Evolutionary conservation across 1,140 invertebrate genomes (phyloP).

Genomic region (Eupeodes corollae): DNA sequence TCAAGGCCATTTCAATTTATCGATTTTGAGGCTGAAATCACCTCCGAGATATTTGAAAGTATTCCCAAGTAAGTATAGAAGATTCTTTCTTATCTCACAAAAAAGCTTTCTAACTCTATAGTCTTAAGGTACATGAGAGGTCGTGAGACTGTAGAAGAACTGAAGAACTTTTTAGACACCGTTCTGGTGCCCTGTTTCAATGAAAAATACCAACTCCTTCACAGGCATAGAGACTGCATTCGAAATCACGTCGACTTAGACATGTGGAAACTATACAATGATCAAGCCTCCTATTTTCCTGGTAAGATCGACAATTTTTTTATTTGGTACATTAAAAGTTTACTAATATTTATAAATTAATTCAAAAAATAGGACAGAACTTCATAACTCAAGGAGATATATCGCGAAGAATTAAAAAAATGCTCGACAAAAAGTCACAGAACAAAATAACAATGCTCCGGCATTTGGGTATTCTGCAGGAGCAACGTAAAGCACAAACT

Average conservation of each 20-base stretch:
- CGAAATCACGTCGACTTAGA: constrained; percentile 6
- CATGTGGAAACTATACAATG: constrained; percentile 10
- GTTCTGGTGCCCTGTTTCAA: constrained; percentile 11
- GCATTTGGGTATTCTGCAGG: constrained; percentile 9
- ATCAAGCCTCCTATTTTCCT: constrained; percentile 8
- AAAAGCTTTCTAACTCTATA: no score
- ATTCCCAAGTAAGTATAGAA: constrained; percentile 9
- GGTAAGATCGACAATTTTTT: constrained; percentile 2
- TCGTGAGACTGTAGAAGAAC: constrained; percentile 9
- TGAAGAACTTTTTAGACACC: constrained; percentile 6
- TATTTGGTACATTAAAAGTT: not conserved
- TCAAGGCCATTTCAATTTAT: constrained; percentile 8
- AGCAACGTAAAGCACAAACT: constrained; percentile 5
- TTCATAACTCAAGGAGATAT: constrained; percentile 12
- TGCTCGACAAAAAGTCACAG: constrained; percentile 11
- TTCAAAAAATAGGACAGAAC: constrained; percentile 2
- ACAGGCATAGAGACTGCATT: constrained; percentile 4
- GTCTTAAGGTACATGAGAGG: constrained; percentile 13
- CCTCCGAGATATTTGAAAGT: constrained; percentile 5
- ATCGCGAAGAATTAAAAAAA: constrained; percentile 7
- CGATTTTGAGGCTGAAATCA: constrained; percentile 8
- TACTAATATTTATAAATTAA: not conserved
- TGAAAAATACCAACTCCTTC: constrained; percentile 11
- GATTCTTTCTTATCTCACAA: no score
- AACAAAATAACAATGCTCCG: constrained; percentile 8